A percentile compares a stretch with the other conserved stretches of the same genome.
phyloP scores from a whole-genome alignment of 2,888 invertebrate genomes.

The Spodoptera exigua region DNA sequence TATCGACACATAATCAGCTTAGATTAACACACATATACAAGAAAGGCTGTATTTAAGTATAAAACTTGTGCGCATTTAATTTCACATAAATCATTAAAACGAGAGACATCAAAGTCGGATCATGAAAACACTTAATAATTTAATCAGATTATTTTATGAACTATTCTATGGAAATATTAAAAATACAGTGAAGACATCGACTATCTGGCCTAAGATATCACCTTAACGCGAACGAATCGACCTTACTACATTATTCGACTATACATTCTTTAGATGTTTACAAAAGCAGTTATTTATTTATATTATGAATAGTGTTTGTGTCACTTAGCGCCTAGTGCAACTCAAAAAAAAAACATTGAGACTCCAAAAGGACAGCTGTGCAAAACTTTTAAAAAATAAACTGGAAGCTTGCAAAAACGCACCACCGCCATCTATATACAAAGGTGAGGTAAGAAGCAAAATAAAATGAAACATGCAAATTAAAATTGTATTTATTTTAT shows the following conservation, averaged over 20 bases:
- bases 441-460: constrained; percentile 65
- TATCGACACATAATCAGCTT: no score
- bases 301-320: constrained; percentile 33
- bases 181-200: constrained; percentile 85
- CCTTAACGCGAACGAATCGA: constrained; percentile 71
- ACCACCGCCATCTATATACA: constrained; percentile 47
- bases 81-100: constrained; percentile 22
- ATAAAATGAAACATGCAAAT: constrained; percentile 82
- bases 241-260: constrained; percentile 72
- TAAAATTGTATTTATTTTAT: constrained; percentile 85
- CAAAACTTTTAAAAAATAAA: background rate
- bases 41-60: constrained; percentile 11
- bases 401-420: constrained; percentile 5
- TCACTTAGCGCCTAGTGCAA: constrained; percentile 32
- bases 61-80: constrained; percentile 64
- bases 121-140: constrained; percentile 47
- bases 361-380: background rate
- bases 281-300: constrained; percentile 72
- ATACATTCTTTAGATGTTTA: constrained; percentile 77
- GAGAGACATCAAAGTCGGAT: constrained; percentile 63
- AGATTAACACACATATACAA: background rate
- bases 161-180: constrained; percentile 84
- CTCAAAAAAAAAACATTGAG: constrained; percentile 2
- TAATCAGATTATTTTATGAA: constrained; percentile 51
- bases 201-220: constrained; percentile 80